Evolutionary conservation across 2,888 invertebrate species (phyloP).

Genomic region (Ennomos quercinarius): DNA sequence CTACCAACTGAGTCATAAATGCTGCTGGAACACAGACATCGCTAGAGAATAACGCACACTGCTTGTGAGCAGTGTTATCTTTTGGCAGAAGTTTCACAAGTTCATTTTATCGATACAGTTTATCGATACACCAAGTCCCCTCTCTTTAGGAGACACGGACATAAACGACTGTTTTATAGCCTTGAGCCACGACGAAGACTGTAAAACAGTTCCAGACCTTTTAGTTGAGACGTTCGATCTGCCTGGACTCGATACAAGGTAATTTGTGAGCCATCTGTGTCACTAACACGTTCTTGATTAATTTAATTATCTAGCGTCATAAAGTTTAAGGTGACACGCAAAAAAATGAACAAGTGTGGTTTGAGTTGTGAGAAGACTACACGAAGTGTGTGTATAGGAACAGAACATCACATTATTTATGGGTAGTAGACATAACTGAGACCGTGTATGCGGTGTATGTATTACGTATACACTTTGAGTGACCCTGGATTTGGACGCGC

Average conservation of each 20-base stretch:
- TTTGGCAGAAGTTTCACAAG: no score
- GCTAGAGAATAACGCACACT: no score
- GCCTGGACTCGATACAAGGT: slow-evolving; percentile 25
- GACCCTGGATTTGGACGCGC: no score
- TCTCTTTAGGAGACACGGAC: slow-evolving; percentile 19
- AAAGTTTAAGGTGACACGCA: slow-evolving; percentile 17
- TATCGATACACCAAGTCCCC: slow-evolving; percentile 1
- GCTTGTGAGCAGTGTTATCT: no score
- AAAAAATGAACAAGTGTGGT: background rate
- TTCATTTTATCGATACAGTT: slow-evolving; percentile 8
- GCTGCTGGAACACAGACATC: no score
- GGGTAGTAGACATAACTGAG: no score
- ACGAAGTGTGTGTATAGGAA: no score
- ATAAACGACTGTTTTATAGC: slow-evolving; percentile 25
- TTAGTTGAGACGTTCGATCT: slow-evolving; percentile 28
- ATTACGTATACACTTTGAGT: no score
- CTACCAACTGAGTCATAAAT: no score
- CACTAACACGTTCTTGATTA: slow-evolving; percentile 33
- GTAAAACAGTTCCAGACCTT: slow-evolving; percentile 36
- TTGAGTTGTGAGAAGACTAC: background rate
- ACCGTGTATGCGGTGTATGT: no score
- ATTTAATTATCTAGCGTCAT: slow-evolving; percentile 28
- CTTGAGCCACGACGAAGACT: slow-evolving; percentile 12
- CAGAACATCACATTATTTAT: no score
- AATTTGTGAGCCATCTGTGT: slow-evolving; percentile 38